Evolutionary conservation across 2,797 vertebrate species (phyloP).

Genomic region (Thalassophryne amazonica): DNA sequence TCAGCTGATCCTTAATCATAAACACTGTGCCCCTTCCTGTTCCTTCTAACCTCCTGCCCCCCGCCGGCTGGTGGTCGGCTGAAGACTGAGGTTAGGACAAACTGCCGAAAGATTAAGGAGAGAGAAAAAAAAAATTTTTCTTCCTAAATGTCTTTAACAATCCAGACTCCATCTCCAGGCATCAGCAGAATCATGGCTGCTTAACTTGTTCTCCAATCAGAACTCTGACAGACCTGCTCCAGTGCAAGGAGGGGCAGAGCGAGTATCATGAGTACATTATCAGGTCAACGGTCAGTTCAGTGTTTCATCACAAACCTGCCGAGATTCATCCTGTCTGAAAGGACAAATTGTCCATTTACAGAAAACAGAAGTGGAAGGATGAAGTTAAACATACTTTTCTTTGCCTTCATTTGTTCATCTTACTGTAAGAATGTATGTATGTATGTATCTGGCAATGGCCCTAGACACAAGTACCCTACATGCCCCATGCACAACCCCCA

Average conservation of each 20-base stretch:
- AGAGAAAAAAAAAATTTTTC: conserved; percentile 25
- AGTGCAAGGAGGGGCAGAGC: not conserved
- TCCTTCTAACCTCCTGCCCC: conserved; percentile 49
- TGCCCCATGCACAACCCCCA: too few relatives aligned
- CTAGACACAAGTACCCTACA: too few relatives aligned
- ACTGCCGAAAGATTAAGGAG: conserved; percentile 6
- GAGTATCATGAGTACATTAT: not conserved
- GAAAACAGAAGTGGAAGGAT: too few relatives aligned
- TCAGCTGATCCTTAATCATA: conserved; percentile 80
- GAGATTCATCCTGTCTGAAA: too few relatives aligned
- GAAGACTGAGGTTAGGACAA: conserved; percentile 41
- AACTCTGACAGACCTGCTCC: conserved; percentile 6
- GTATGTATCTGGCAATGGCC: too few relatives aligned
- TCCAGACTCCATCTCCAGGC: conserved; percentile 17
- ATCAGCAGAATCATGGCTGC: conserved; percentile 19
- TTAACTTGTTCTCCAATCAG: conserved; percentile 42
- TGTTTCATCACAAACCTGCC: too few relatives aligned
- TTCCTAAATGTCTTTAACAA: conserved; percentile 64
- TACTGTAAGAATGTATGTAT: too few relatives aligned
- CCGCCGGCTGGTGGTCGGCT: conserved; percentile 3
- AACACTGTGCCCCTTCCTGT: conserved; percentile 67
- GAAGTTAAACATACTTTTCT: too few relatives aligned
- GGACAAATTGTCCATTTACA: too few relatives aligned
- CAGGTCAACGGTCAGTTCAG: conserved; percentile 7
- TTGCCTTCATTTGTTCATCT: too few relatives aligned